Base-by-base conservation (phyloP, 1,140 invertebrate species). In the Heliconius eleuchia region DNA sequence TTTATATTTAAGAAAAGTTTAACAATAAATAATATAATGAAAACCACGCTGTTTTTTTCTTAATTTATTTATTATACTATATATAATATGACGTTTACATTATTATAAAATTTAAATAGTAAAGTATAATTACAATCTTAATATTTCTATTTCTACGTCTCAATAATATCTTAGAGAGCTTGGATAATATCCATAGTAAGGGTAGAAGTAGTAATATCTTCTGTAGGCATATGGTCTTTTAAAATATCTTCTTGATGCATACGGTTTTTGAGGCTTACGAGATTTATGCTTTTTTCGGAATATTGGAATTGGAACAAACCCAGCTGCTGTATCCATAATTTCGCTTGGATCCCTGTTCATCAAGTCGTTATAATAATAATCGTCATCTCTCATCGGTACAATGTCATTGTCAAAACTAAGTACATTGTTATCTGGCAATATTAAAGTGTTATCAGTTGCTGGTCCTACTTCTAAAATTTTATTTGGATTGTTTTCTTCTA, bases 121-220 rank as follows among this genome's bases (percentile, higher is more conserved):
- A 60, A 46, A 46, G 13, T 46, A 46, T 46, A 46, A 46, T 46
- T 46, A 16, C 1, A 46, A 46, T 46, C 3, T 46, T 13, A 46
- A 46, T 46, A 46, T 46, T 46, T 46, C 13, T 46, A 1, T 46
- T 46, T 46, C 42, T 9, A 57, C 6, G 9, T 23, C n/a, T 50
- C 87, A 91, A 85, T 88, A 90, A 87, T 84, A 91, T 86, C 85
- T 85, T 86, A 93, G 87, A 91, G 90, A 90, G 89, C 91, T 89
- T 70, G 89, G 88, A 16, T 92, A 91, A 80, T 85, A 91, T 70
- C 82, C 73, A 50, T 92, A 89, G 55, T 89, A 91, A 1, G 91
- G 91, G 72, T 90, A 88, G 71, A 80, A 89, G 73, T 85, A 88
- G 42, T 87, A 85, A 30, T 82, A 74, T 76, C 85, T 85, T 77